Evolutionary conservation across 2,888 invertebrate species (phyloP).

Genomic region (Toxonevra muliebris): DNA sequence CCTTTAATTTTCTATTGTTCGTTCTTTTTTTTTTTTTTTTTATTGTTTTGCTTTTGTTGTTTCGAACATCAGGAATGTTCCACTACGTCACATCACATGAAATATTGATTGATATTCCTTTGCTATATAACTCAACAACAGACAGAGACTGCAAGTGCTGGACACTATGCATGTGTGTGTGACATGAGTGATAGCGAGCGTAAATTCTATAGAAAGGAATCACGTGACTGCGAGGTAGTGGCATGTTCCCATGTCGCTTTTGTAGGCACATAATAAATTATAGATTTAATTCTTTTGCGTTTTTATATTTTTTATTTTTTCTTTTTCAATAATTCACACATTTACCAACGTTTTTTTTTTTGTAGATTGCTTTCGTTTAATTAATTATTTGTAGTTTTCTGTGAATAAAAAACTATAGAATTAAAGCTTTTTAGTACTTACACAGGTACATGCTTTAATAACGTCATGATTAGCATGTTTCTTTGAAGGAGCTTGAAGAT

Average conservation of each 20-base stretch:
- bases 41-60: constrained; percentile 23
- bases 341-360: too few species aligned
- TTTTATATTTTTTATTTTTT: background rate
- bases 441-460: too few species aligned
- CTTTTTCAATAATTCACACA: too few species aligned
- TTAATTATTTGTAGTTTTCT: too few species aligned
- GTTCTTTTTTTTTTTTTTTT: background rate
- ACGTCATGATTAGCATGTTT: too few species aligned
- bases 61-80: constrained; percentile 45
- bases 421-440: too few species aligned
- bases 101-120: constrained; percentile 31
- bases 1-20: background rate
- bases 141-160: background rate
- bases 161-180: background rate
- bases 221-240: constrained; percentile 48
- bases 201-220: constrained; percentile 27
- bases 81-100: constrained; percentile 51
- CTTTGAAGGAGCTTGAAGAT: too few species aligned
- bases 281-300: background rate
- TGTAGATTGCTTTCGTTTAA: too few species aligned
- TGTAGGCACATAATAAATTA: constrained; percentile 3
- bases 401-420: too few species aligned
- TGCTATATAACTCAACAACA: background rate
- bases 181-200: too few species aligned
- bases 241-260: constrained; percentile 41